Conservation (phyloP, 1,140 invertebrate genomes). For the Bombus balteatus region DNA sequence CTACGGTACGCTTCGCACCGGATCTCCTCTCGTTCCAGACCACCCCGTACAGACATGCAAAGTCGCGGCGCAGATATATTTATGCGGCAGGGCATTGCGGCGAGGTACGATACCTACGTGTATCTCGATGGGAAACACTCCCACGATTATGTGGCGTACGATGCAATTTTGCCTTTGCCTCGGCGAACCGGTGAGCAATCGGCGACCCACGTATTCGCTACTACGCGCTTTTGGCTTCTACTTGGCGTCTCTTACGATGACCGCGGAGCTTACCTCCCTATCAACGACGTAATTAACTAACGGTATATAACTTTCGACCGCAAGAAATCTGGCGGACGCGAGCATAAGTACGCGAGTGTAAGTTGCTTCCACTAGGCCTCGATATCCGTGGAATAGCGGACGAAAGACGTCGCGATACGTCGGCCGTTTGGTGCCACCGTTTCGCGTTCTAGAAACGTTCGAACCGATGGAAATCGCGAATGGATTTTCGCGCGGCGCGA, state of each 20-base stretch:
- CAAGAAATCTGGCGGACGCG: no score
- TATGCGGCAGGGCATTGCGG: constrained; percentile 77
- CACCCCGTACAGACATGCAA: constrained; percentile 75
- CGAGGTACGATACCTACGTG: constrained; percentile 74
- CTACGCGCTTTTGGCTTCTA: constrained; percentile 24
- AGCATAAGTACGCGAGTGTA: fast-evolving
- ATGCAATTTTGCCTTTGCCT: constrained; percentile 78
- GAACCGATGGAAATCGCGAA: background rate
- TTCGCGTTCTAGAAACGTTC: background rate
- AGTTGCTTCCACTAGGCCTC: fast-evolving
- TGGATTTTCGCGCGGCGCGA: background rate
- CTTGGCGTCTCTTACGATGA: background rate
- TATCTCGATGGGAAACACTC: constrained; percentile 82
- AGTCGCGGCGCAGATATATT: constrained; percentile 76
- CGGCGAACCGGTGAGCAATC: constrained; percentile 71
- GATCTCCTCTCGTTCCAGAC: constrained; percentile 13
- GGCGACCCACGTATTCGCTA: constrained; percentile 39
- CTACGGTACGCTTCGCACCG: no score
- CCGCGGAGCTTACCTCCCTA: constrained; percentile 57
- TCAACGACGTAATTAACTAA: constrained; percentile 75
- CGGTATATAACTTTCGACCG: no score
- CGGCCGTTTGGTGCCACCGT: background rate
- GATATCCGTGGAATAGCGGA: background rate
- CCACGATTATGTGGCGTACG: constrained; percentile 81
- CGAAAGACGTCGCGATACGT: no score